Evolutionary conservation across 35 echinoderm and acorn worm species (phyloP).

Genomic region (Stichopus chloronotus): DNA sequence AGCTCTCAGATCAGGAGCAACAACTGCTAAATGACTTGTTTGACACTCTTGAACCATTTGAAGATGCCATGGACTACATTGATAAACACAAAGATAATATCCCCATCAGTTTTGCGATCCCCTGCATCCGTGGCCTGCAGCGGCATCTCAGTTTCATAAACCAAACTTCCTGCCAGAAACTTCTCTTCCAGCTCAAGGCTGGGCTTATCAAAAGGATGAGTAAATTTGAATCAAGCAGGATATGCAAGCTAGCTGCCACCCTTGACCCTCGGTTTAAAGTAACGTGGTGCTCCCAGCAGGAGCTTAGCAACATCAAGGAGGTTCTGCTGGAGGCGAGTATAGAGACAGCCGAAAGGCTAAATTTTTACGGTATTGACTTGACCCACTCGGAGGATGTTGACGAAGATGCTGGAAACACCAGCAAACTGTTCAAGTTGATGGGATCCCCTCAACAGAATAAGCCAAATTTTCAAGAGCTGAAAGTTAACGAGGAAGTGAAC

Average conservation of each 20-base stretch:
- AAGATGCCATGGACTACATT: constrained; percentile 62
- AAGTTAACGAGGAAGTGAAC: constrained; percentile 39
- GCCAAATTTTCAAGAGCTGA: constrained; percentile 43
- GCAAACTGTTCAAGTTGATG: constrained; percentile 63
- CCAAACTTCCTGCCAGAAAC: constrained; percentile 13
- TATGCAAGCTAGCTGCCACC: constrained; percentile 23
- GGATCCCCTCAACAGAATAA: constrained; percentile 44
- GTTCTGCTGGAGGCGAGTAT: constrained; percentile 6
- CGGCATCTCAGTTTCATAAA: constrained; percentile 23
- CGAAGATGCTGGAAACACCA: constrained; percentile 44
- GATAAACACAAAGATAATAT: constrained; percentile 25
- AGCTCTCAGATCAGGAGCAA: constrained; percentile 1
- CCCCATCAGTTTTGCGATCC: constrained; percentile 49
- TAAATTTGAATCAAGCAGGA: constrained; percentile 29
- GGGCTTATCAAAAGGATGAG: constrained; percentile 14
- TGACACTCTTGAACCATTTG: constrained; percentile 50
- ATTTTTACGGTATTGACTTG: background rate
- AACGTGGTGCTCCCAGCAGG: constrained; percentile 25
- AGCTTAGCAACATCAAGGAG: background rate
- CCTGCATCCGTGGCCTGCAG: constrained; percentile 55
- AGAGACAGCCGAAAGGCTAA: constrained; percentile 15
- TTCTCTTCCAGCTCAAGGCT: constrained; percentile 54
- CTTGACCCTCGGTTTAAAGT: constrained; percentile 51
- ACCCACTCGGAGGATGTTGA: constrained; percentile 20
- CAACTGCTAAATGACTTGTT: constrained; percentile 14